Evolutionary conservation across 2,888 invertebrate species (phyloP), one percentile per base, ranked within the genome.

Genomic region (Drosophila longiperda): DNA sequence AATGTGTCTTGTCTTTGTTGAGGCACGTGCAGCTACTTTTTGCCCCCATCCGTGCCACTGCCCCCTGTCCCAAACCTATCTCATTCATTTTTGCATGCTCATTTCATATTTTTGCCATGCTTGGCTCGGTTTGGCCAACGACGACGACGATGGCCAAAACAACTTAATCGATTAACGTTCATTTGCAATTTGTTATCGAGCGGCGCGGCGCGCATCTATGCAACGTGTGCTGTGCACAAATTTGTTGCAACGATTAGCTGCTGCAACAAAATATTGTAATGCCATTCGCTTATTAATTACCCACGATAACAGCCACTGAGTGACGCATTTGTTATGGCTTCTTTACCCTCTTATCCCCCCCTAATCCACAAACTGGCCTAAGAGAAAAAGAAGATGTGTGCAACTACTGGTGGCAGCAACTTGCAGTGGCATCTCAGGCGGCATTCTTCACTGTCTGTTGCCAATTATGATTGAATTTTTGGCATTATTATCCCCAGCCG

Each of bases 141-240:
- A 29, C 26, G 26, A 26, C 26, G 53, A 57, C 36, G 12, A 62
- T 12, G 26, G 26, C 55, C 72, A 69, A 87, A 87, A 87, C 89
- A 87, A 89, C 87, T 87, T 85, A 87, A 87, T 87, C 87, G 87
- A 87, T 89, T 89, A 80, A 80, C 83, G 89, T 87, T 89, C 86
- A 87, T 87, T 87, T 87, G 86, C 77, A 87, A 86, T 87, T 87
- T 87, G 89, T 89, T 81, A 87, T 80, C 77, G 73, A 75, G 63
- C 69, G 73, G 78, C 29, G 63, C 69, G 73, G 78, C 29, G 64
- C 62, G 69, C 54, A 62, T 55, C 63, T 34, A 57, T 65, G 79
- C 76, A 69, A 71, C 66, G 65, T 66, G 66, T 65, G 54, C 52
- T 38, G 55, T 40, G 26, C 75, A 78, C 86, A 86, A 78, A 88